These are phyloP conservation scores for Chymomyza costata DNA, from an alignment of 1,140 invertebrate species.

Conservation along the genomic window DNA sequence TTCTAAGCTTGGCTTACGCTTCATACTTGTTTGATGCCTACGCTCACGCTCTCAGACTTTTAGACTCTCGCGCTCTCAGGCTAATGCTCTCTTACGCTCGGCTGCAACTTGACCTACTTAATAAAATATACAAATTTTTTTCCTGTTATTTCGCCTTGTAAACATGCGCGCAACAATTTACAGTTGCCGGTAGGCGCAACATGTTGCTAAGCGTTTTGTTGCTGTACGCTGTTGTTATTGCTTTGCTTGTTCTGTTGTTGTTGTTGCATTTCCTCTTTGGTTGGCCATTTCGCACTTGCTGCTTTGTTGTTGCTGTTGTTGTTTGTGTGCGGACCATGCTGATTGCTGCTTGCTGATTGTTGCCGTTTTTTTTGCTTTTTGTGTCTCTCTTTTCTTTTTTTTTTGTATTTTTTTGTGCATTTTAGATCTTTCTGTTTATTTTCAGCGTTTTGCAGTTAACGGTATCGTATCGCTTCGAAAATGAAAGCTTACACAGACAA, in stretches of 20 bases:
- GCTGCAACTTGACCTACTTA: constrained; percentile 74
- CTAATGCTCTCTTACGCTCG: constrained; percentile 3
- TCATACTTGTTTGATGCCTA: constrained; percentile 54
- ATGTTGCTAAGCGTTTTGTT: constrained; percentile 9
- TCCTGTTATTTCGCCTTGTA: constrained; percentile 71
- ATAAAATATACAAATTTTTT: constrained; percentile 72
- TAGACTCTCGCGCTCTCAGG: constrained; percentile 14
- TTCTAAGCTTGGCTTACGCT: constrained; percentile 18
- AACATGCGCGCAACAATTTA: constrained; percentile 59
- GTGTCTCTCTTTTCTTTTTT: constrained; percentile 24
- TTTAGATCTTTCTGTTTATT: constrained; percentile 53
- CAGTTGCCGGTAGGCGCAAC: constrained; percentile 44
- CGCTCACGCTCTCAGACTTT: constrained; percentile 6
- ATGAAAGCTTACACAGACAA: constrained; percentile 61
- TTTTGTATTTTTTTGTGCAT: constrained; percentile 16
- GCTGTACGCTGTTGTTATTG: neutral
- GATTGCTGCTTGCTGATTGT: constrained; percentile 25
- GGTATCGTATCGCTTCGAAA: constrained; percentile 60
- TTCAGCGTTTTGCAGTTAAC: constrained; percentile 61
- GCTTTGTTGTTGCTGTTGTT: constrained; percentile 20
- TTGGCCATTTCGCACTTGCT: constrained; percentile 49
- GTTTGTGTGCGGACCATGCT: constrained; percentile 11
- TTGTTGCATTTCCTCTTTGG: constrained; percentile 62
- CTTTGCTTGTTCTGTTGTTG: constrained; percentile 8
- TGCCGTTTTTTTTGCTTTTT: constrained; percentile 40